Conservation (phyloP, 2,888 invertebrate genomes). For the Nomada fabriciana region DNA sequence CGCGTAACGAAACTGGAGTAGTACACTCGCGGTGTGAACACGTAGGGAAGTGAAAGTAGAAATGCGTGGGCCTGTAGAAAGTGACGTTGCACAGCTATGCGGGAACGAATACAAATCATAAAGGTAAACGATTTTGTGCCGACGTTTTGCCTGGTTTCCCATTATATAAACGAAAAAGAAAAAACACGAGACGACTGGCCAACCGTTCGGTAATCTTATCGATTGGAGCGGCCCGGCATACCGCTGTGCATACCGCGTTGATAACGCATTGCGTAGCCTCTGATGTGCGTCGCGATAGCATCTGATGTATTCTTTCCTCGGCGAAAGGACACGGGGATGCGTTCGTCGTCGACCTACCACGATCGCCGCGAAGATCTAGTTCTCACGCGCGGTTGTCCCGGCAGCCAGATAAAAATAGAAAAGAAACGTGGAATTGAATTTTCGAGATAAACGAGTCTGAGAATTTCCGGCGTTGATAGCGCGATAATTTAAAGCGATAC, state of each 20-base stretch:
- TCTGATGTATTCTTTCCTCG: background rate
- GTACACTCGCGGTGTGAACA: constrained; percentile 23
- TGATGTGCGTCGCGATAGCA: background rate
- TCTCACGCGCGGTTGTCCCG: no score
- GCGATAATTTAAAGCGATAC: background rate
- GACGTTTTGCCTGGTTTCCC: constrained; percentile 31
- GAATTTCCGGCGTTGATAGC: background rate
- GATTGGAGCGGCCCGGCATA: no score
- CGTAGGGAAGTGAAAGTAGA: constrained; percentile 63
- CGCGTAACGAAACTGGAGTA: constrained; percentile 61
- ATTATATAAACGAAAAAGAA: constrained; percentile 48
- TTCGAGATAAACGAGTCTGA: background rate
- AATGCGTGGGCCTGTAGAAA: constrained; percentile 61
- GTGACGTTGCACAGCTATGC: constrained; percentile 64
- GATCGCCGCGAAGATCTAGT: background rate
- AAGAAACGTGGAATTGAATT: background rate
- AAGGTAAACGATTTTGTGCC: constrained; percentile 11
- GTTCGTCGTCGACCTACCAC: background rate
- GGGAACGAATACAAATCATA: constrained; percentile 58
- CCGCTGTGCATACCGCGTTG: constrained; percentile 3
- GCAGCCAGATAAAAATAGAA: background rate
- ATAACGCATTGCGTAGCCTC: background rate
- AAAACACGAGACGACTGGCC: constrained; percentile 22
- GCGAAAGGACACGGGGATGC: background rate
- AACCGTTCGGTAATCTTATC: constrained; percentile 26